Percentiles rank a stretch among this genome's conserved stretches.
Evolutionary conservation across 2,797 vertebrate species (phyloP).

Genomic region (Fundulus diaphanus): DNA sequence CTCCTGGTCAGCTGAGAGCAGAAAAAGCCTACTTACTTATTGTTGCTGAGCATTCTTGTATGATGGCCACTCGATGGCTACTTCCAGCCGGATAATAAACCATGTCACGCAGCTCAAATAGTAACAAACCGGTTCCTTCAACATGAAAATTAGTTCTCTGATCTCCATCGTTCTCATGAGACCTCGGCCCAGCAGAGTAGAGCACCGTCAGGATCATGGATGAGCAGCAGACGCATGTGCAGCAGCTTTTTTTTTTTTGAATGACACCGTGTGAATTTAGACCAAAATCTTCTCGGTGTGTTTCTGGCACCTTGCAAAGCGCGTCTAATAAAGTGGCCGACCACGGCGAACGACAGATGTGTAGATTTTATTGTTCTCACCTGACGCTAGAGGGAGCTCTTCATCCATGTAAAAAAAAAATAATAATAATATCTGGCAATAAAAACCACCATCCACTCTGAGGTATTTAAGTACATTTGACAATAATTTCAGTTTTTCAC

Average conservation of each 20-base stretch:
- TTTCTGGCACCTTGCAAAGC: not conserved
- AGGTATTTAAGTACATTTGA: not conserved
- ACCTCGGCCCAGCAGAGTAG: not conserved
- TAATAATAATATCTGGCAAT: not conserved
- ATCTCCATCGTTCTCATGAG: not conserved
- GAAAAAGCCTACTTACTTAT: not conserved
- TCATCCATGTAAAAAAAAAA: constrained; percentile 16
- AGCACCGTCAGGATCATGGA: not conserved
- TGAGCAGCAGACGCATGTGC: not conserved
- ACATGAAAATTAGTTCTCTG: not conserved
- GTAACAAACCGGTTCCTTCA: constrained; percentile 5
- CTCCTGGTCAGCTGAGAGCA: no score
- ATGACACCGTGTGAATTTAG: not conserved
- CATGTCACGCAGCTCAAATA: constrained; percentile 29
- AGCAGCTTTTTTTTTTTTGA: not conserved
- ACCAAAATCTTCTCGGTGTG: not conserved
- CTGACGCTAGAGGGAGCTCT: constrained; percentile 67
- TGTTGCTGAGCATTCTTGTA: not conserved
- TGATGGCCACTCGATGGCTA: constrained; percentile 48
- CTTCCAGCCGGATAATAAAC: constrained; percentile 49
- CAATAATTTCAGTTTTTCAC: no score
- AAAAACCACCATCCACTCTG: not conserved
- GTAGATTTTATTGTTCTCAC: not conserved
- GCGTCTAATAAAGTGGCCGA: not conserved
- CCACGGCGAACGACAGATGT: not conserved